Evolutionary conservation across 2,888 invertebrate species (phyloP).

Genomic region (Polietes domitor): DNA sequence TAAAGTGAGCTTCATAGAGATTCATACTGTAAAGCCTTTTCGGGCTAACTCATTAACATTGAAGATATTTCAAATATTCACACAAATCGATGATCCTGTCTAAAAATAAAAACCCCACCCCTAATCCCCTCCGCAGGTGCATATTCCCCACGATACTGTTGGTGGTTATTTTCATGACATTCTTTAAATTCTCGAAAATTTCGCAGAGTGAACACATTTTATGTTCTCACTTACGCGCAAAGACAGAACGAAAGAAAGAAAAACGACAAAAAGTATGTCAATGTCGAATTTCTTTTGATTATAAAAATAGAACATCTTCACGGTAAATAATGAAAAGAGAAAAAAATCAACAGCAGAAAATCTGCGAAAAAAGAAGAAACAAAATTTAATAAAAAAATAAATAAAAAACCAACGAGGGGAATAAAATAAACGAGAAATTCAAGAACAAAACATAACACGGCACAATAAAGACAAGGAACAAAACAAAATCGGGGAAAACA

Average conservation of each 20-base stretch:
- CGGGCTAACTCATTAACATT: no score
- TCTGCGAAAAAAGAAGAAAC: not conserved
- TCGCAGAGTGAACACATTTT: not conserved
- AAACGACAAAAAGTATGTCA: conserved; percentile 13
- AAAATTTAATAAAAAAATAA: conserved; percentile 10
- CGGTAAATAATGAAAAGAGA: conserved; percentile 17
- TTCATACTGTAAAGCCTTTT: no score
- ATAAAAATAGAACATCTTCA: conserved; percentile 29
- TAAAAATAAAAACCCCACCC: no score
- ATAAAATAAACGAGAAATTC: not conserved
- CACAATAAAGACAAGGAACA: conserved; percentile 10
- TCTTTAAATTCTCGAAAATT: not conserved
- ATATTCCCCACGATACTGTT: not conserved
- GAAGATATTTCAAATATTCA: no score
- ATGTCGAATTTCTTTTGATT: conserved; percentile 24
- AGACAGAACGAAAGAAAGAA: not conserved
- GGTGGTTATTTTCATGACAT: not conserved
- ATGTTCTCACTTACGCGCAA: not conserved
- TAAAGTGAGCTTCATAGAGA: no score
- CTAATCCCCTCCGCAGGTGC: not conserved
- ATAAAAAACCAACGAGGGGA: conserved; percentile 3
- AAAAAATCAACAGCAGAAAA: conserved; percentile 4
- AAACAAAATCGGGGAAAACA: conserved; percentile 16
- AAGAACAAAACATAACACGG: conserved; percentile 17
- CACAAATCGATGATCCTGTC: not conserved